Base-by-base conservation (phyloP, 2,888 invertebrate species). In the Lithodes maja region DNA sequence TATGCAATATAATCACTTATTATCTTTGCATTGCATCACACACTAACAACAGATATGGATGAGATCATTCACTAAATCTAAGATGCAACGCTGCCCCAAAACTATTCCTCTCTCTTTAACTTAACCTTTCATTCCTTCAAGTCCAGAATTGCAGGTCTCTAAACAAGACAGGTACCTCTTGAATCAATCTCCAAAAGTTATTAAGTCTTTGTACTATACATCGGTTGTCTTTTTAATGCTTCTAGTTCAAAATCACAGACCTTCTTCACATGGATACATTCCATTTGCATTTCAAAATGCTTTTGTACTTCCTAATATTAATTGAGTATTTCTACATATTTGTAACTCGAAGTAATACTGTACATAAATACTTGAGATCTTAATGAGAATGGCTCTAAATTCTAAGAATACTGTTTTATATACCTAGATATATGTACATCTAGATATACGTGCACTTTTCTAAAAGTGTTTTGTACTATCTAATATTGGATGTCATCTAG, bases 31-130 rank as follows among this genome's bases (percentile, higher is more conserved):
- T 12, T 71, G 3, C 71, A 71, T 71, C 71, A 71, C 17, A 71
- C 71, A 71, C 71, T 71, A n/a, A 71, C 71, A 71, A 71, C 12
- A 61, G 71, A 71, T 71, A 71, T 71, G 71, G 71, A 71, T 71
- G 71, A 71, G 71, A 71, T 71, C 71, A 71, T 71, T 71, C 71
- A 71, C 71, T 71, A 71, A n/a, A 71, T 71, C 71, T 71, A 71
- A 71, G 17, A 71, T n/a, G 17, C 71, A 71, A 71, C 12, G 3
- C 17, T 12, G 71, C 3, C 71, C 12, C 17, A 17, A 71, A 71
- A 71, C 71, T 1, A 17, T n/a, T n/a, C 12, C 12, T 61, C 7
- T 7, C 71, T 71, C n/a, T 17, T 71, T 1, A 71, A 12, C 12
- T 3, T 71, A 71, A 71, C 12, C 7, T 5, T 61, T 61, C 61